phyloP scores from a whole-genome alignment of 2,113 vertebrate species.

The Cettia cetti region DNA sequence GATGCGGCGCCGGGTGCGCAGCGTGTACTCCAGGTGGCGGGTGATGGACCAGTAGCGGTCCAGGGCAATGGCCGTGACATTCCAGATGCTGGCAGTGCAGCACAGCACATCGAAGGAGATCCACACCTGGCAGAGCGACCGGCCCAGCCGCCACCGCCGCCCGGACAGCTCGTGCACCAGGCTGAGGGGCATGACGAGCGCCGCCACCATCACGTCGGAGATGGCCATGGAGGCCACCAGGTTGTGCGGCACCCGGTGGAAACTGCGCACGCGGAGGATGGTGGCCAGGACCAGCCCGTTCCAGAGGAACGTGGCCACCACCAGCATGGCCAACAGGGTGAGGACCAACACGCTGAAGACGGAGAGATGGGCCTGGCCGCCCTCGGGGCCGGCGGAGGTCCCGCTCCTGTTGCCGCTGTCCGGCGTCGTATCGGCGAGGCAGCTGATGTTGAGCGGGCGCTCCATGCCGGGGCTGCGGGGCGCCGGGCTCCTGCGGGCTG shows the following conservation, averaged over 20 bases:
- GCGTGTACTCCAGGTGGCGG: slow-evolving; percentile 90
- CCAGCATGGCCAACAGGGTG: slow-evolving; percentile 86
- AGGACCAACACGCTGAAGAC: slow-evolving; percentile 85
- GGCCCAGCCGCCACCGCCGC: slow-evolving; percentile 87
- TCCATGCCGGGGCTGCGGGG: slow-evolving; percentile 52
- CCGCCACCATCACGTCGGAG: slow-evolving; percentile 93
- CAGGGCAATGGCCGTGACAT: slow-evolving; percentile 91
- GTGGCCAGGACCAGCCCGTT: slow-evolving; percentile 92
- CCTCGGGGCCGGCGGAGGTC: background rate
- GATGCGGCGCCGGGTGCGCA: slow-evolving; percentile 83
- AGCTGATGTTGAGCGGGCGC: slow-evolving; percentile 35
- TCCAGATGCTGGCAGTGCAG: slow-evolving; percentile 99
- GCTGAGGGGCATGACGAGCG: slow-evolving; percentile 94
- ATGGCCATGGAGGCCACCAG: slow-evolving; percentile 94
- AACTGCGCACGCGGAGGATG: slow-evolving; percentile 89
- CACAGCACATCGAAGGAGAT: slow-evolving; percentile 93
- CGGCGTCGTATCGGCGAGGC: background rate
- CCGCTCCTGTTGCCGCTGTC: slow-evolving; percentile 35
- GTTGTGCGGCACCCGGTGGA: slow-evolving; percentile 95
- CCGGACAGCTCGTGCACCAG: slow-evolving; percentile 87
- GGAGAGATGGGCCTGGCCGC: slow-evolving; percentile 65
- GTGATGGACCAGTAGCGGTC: slow-evolving; percentile 99
- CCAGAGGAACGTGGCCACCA: slow-evolving; percentile 90
- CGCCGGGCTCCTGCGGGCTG: background rate
- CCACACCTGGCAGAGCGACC: slow-evolving; percentile 90